These are phyloP conservation scores for Rhabdornis inornatus DNA, from an alignment of 2,113 vertebrate species.

Conservation along the genomic window DNA sequence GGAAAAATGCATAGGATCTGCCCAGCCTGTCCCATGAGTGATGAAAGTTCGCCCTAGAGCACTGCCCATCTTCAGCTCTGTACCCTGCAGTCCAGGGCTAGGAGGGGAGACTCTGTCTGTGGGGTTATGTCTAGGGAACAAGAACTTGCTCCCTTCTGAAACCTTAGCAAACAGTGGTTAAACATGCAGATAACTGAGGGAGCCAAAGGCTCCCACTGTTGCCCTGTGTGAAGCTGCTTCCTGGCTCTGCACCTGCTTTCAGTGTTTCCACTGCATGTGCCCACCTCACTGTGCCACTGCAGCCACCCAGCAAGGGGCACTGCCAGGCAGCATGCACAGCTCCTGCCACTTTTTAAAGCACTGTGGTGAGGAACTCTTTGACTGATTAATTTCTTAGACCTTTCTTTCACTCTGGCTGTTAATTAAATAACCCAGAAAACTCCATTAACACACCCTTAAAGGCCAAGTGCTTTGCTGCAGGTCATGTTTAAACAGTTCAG, in stretches of 20 bases:
- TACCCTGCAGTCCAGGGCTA: not conserved
- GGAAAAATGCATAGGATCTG: rapidly evolving
- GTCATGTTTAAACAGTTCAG: not conserved
- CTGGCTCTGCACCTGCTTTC: not conserved
- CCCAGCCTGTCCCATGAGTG: rapidly evolving
- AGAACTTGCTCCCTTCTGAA: not conserved
- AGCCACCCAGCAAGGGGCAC: not conserved
- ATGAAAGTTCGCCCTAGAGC: too few relatives aligned
- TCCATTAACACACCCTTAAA: not conserved
- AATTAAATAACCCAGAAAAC: not conserved
- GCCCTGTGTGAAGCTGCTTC: not conserved
- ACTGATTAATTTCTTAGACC: not conserved
- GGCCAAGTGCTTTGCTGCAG: not conserved
- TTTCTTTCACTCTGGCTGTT: not conserved
- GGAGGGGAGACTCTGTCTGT: not conserved
- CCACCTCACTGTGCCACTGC: not conserved
- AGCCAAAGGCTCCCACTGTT: not conserved
- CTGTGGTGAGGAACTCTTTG: not conserved
- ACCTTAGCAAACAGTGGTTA: not conserved
- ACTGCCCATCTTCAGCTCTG: not conserved
- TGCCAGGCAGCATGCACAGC: not conserved
- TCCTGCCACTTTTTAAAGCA: not conserved
- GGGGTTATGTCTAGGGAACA: not conserved
- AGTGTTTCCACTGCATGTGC: not conserved
- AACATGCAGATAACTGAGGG: not conserved